Conservation (phyloP, 2,888 invertebrate species). For the Copidosoma aretas region DNA sequence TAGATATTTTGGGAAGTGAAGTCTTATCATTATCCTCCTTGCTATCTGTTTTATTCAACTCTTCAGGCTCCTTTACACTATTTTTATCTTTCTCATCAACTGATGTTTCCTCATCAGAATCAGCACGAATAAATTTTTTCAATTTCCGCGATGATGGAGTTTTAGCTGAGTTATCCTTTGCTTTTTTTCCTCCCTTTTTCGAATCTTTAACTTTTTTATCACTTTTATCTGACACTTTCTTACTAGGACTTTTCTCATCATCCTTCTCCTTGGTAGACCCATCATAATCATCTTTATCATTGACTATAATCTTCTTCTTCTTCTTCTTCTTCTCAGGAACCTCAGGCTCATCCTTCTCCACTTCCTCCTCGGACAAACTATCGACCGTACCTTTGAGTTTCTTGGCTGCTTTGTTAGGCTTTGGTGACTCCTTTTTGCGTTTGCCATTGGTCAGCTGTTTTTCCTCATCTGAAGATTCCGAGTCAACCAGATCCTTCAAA, state of each 20-base stretch:
- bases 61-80: conserved; percentile 1
- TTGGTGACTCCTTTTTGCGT: conserved; percentile 24
- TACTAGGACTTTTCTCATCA: conserved; percentile 8
- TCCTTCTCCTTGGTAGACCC: background rate
- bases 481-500: conserved; percentile 33
- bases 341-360: background rate
- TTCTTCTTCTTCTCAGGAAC: background rate
- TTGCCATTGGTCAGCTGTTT: conserved; percentile 21
- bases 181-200: conserved; percentile 4
- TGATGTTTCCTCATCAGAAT: background rate
- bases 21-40: conserved; percentile 36
- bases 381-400: conserved; percentile 12
- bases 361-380: conserved; percentile 8
- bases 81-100: conserved; percentile 7
- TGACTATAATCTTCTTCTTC: too few species aligned
- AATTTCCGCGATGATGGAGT: conserved; percentile 11
- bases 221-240: conserved; percentile 10
- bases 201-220: background rate
- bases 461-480: conserved; percentile 39
- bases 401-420: conserved; percentile 6
- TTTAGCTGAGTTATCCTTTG: background rate
- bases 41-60: conserved; percentile 39
- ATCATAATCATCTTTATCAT: too few species aligned
- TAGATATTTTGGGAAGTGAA: conserved; percentile 21
- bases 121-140: conserved; percentile 3